Evolutionary conservation across 2,888 invertebrate genomes (phyloP).

Genomic region (Tipula helvola): DNA sequence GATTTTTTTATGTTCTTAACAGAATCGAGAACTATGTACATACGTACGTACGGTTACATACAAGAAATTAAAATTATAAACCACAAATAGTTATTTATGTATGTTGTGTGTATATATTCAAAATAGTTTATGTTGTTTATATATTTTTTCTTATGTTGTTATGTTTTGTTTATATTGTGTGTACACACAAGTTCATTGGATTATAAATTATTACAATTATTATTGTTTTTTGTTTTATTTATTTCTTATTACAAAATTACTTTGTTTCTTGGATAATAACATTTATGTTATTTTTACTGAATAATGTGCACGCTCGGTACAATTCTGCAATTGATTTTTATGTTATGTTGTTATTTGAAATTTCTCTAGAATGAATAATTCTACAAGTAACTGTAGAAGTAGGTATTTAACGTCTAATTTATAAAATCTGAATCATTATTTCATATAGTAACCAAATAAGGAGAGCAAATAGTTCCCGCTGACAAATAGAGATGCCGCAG

Average conservation of each 20-base stretch:
- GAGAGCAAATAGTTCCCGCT: too few relatives aligned
- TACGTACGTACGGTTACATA: too few relatives aligned
- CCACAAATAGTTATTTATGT: conserved; percentile 4
- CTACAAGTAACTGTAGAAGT: background rate
- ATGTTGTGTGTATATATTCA: background rate
- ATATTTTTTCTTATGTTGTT: background rate
- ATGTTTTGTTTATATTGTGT: background rate
- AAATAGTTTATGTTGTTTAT: background rate
- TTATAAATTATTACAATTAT: background rate
- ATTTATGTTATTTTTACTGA: background rate
- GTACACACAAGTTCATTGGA: background rate
- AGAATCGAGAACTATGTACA: background rate
- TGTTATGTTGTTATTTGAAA: background rate
- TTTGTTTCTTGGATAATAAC: background rate
- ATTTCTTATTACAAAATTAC: background rate
- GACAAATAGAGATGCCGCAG: too few relatives aligned
- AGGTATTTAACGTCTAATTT: too few relatives aligned
- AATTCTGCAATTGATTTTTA: background rate
- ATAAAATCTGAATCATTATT: too few relatives aligned
- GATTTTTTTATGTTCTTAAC: background rate
- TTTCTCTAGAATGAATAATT: background rate
- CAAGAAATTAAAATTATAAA: background rate
- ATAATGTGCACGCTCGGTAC: background rate
- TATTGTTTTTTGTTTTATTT: background rate
- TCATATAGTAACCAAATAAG: too few relatives aligned